Base-by-base conservation (phyloP, 1,140 invertebrate species). In the Calliphora vicina region DNA sequence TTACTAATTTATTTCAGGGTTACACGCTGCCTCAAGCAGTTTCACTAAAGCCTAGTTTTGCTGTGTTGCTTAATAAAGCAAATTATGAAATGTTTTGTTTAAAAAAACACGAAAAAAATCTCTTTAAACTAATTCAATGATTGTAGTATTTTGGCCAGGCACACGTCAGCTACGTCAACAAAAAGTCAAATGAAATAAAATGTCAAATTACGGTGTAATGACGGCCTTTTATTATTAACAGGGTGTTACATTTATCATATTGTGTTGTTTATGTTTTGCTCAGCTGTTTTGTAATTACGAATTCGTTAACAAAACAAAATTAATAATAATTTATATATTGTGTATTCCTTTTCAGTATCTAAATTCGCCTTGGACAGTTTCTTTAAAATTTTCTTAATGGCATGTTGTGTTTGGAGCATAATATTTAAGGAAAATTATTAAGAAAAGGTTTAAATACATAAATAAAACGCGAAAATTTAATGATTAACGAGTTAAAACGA, bases 111-210 rank as follows among this genome's bases (percentile, higher is more conserved):
- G 61, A 67, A 35, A 8, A 35, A 67, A 67, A 67, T 67, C 12
- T 67, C n/a, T 67, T 67, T 67, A 20, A 67, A 67, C 61, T 23
- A 67, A 23, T 67, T 23, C n/a, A 67, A n/a, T 23, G 61, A 67
- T 67, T 67, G 61, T 67, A 67, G 12, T 50, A 17, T 67, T 67
- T 67, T 67, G 61, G 61, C 61, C 61, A 67, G 61, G 80, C 80
- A 81, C 80, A 81, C 80, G 80, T 81, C 80, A 81, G 50, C 80
- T 81, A 81, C 50, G 43, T 81, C 78, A 81, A 81, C 80, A 67
- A 50, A 50, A 81, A 81, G 73, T 76, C 73, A 76, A 42, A 29
- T 27, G 10, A n/a, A 35, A 15, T 42, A 35, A 27, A 42, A 45
- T 76, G 73, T 35, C 27, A 76, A 27, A 17, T 0, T 15, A 50